These are phyloP conservation scores for Anas bahamensis DNA, from an alignment of 2,797 vertebrate genomes.

Conservation along the genomic window DNA sequence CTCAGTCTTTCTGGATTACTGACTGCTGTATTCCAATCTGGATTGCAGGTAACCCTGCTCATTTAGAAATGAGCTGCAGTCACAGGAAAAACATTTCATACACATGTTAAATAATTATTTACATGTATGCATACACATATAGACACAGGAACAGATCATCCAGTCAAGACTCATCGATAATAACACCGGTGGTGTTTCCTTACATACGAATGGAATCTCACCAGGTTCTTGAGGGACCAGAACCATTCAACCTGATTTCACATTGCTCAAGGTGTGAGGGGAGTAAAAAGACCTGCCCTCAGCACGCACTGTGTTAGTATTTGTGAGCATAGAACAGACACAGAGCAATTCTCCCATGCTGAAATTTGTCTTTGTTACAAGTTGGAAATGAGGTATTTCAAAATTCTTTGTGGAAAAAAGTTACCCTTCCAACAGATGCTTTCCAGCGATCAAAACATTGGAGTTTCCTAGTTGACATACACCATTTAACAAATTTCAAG, in stretches of 20 bases:
- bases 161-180: background rate
- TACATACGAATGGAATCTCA: background rate
- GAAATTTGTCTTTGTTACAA: background rate
- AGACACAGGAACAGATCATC: background rate
- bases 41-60: background rate
- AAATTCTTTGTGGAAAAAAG: background rate
- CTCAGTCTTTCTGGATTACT: background rate
- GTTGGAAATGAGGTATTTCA: background rate
- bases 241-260: background rate
- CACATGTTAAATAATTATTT: background rate
- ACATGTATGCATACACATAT: no score
- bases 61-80: background rate
- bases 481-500: background rate
- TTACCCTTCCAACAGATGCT: background rate
- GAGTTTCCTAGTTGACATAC: background rate
- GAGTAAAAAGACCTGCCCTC: background rate
- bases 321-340: background rate
- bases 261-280: background rate
- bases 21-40: background rate
- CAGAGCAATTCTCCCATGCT: no score
- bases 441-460: background rate
- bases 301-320: fast-evolving
- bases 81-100: background rate
- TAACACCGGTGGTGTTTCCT: background rate
- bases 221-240: background rate